Evolutionary conservation across 2,888 invertebrate genomes (phyloP).

Genomic region (Tenthredo mesomela): DNA sequence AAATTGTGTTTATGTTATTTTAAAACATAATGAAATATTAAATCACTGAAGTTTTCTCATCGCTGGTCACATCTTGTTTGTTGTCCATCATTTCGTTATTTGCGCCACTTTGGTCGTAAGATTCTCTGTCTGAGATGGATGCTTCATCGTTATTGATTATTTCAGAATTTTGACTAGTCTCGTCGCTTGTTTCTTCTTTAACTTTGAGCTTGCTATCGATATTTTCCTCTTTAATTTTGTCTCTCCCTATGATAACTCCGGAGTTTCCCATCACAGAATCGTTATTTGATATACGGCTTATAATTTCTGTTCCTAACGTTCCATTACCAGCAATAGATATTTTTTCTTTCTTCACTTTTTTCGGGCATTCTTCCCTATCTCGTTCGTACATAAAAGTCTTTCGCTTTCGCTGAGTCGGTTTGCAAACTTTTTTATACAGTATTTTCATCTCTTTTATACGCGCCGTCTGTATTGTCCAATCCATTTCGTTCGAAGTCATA

Average conservation of each 20-base stretch:
- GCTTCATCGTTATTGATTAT: neutral
- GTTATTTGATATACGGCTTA: neutral
- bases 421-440: constrained; percentile 80
- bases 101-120: neutral
- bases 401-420: constrained; percentile 75
- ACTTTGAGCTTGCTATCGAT: neutral
- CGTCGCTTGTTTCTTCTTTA: constrained; percentile 24
- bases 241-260: neutral
- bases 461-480: constrained; percentile 87
- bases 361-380: constrained; percentile 65
- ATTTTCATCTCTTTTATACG: constrained; percentile 83
- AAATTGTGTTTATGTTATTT: constrained; percentile 14
- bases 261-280: constrained; percentile 22
- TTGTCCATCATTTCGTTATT: neutral
- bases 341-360: constrained; percentile 60
- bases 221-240: constrained; percentile 23
- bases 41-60: constrained; percentile 20
- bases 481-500: constrained; percentile 78
- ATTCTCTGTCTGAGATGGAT: constrained; percentile 33
- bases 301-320: constrained; percentile 45
- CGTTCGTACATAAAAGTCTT: constrained; percentile 75
- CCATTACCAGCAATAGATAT: constrained; percentile 58
- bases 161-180: constrained; percentile 39
- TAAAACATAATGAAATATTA: constrained; percentile 3
- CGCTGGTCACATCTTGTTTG: neutral